Conservation (phyloP, 2,113 vertebrate species). For the Chlorocebus sabaeus region DNA sequence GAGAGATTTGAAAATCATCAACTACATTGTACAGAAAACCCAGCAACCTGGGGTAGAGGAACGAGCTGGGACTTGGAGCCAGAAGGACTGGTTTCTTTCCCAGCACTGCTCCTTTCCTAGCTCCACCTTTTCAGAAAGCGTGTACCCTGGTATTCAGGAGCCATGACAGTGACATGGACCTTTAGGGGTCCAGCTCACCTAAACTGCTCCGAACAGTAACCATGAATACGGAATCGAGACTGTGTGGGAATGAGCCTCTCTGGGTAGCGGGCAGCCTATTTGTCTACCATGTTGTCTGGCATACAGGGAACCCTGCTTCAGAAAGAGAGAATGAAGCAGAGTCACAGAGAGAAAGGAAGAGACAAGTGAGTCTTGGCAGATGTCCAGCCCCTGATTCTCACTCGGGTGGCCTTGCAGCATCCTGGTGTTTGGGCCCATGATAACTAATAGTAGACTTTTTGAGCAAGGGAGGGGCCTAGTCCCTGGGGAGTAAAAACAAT, state of each 20-base stretch:
- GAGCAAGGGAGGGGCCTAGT: background rate
- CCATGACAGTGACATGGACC: rapidly evolving
- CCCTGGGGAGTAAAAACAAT: background rate
- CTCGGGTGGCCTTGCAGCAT: rapidly evolving
- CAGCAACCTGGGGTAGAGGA: background rate
- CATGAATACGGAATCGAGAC: background rate
- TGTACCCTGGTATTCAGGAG: no score
- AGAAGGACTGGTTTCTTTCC: background rate
- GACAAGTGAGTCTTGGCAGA: no score
- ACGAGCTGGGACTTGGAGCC: background rate
- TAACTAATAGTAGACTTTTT: background rate
- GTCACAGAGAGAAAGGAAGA: no score
- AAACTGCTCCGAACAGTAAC: background rate
- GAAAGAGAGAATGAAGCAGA: background rate
- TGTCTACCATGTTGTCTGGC: rapidly evolving
- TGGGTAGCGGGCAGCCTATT: background rate
- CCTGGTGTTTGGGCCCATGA: background rate
- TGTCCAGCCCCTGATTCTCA: background rate
- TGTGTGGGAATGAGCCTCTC: background rate
- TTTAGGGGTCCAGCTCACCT: background rate
- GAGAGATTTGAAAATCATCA: background rate
- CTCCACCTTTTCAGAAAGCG: background rate
- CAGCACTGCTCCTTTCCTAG: background rate
- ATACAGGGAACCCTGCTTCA: background rate
- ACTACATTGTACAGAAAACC: background rate